phyloP scores from a whole-genome alignment of 2,888 invertebrate species.

The Odontocolon sp. region DNA sequence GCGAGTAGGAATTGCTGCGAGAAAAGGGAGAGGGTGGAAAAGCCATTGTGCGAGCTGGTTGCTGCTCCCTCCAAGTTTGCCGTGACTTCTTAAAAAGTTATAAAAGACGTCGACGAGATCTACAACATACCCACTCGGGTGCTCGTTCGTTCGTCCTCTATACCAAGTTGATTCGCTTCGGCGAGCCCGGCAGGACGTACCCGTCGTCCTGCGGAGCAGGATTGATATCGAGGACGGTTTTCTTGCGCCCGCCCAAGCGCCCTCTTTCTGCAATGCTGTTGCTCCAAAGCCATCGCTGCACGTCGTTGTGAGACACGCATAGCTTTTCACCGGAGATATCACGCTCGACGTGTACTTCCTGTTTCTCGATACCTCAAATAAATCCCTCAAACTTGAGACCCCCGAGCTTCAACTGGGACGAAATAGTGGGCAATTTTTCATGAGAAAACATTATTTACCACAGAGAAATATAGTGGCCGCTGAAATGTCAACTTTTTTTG shows the following conservation, averaged over 20 bases:
- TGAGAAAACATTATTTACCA: slow-evolving; percentile 33
- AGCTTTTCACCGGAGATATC: slow-evolving; percentile 55
- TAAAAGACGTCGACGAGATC: slow-evolving; percentile 69
- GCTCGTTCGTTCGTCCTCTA: slow-evolving; percentile 39
- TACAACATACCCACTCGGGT: slow-evolving; percentile 15
- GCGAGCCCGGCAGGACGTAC: slow-evolving; percentile 64
- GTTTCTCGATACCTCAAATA: slow-evolving; percentile 58
- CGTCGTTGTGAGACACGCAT: slow-evolving; percentile 55
- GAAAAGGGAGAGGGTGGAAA: slow-evolving; percentile 63
- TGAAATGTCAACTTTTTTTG: not conserved
- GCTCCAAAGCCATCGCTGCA: slow-evolving; percentile 24
- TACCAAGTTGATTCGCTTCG: slow-evolving; percentile 56
- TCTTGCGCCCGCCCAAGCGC: slow-evolving; percentile 61
- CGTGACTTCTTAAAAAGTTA: slow-evolving; percentile 75
- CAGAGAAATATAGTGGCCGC: not conserved
- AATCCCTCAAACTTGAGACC: slow-evolving; percentile 48
- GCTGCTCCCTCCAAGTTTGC: slow-evolving; percentile 71
- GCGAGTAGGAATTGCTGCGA: slow-evolving; percentile 22
- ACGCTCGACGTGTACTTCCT: slow-evolving; percentile 53
- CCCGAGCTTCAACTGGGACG: slow-evolving; percentile 4
- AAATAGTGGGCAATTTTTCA: slow-evolving; percentile 37
- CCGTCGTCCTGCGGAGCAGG: slow-evolving; percentile 58
- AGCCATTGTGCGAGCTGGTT: slow-evolving; percentile 72
- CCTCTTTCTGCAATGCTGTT: too few species aligned
- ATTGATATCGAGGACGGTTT: slow-evolving; percentile 70